These are phyloP conservation scores for Clavelina lepadiformis DNA, from an alignment of 23 tunicate species.

Conservation along the genomic window DNA sequence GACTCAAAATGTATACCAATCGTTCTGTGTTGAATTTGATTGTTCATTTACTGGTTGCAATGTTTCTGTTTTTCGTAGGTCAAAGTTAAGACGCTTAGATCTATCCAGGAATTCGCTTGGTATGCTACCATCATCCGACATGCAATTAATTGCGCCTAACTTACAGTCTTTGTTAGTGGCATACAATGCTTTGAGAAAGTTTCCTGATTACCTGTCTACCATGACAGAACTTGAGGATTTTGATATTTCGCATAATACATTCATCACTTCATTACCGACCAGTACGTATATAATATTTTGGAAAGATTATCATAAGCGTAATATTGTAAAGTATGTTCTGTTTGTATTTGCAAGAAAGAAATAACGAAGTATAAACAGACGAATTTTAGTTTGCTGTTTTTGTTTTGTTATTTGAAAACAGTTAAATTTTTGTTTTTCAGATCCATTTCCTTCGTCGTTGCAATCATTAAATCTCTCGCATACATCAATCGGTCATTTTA, in stretches of 20 bases:
- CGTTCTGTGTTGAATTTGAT: no score
- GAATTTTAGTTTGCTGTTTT: no score
- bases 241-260: constrained; percentile 28
- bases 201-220: constrained; percentile 7
- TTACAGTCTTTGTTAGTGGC: constrained; percentile 15
- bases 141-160: constrained; percentile 10
- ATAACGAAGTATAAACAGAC: no score
- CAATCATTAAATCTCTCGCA: background rate
- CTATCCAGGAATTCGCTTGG: constrained; percentile 14
- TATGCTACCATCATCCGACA: constrained; percentile 7
- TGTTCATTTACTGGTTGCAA: no score
- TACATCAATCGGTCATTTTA: constrained; percentile 9
- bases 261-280: constrained; percentile 15
- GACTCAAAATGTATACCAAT: no score
- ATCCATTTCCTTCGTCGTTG: constrained; percentile 6
- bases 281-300: background rate
- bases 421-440: background rate
- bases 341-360: no score
- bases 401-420: no score
- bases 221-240: constrained; percentile 19
- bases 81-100: constrained; percentile 12
- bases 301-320: background rate
- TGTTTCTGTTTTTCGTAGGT: no score
- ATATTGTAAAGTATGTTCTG: background rate
- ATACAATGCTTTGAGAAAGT: constrained; percentile 6